Conservation (phyloP, 2,888 invertebrate species). For the Apantesis nais region DNA sequence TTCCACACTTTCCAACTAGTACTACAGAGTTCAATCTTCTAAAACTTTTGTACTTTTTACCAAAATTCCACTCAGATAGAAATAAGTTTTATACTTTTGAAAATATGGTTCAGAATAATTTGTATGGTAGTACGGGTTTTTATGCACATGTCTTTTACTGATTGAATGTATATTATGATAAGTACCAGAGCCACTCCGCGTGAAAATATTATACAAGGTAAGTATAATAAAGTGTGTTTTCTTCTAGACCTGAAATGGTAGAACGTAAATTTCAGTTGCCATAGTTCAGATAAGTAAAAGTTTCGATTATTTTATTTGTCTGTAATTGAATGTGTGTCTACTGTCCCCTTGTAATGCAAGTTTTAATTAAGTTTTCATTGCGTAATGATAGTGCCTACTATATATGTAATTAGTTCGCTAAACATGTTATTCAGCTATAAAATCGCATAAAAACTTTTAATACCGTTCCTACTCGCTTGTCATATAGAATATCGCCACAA, state of each 20-base stretch:
- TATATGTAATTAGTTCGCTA: constrained; percentile 11
- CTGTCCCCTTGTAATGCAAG: neutral
- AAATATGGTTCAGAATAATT: constrained; percentile 35
- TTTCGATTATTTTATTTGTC: neutral
- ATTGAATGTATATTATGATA: constrained; percentile 74
- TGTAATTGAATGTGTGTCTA: neutral
- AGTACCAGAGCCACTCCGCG: constrained; percentile 67
- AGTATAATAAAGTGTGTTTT: constrained; percentile 58
- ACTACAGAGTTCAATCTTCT: constrained; percentile 56
- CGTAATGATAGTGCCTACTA: neutral
- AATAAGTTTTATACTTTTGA: constrained; percentile 13
- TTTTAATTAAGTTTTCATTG: neutral
- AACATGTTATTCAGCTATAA: constrained; percentile 14
- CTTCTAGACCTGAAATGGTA: constrained; percentile 3
- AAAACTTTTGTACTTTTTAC: constrained; percentile 27
- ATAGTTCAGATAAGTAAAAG: neutral
- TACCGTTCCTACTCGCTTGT: constrained; percentile 62
- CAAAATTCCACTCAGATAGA: constrained; percentile 19
- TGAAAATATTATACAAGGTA: constrained; percentile 60
- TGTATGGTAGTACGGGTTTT: constrained; percentile 49
- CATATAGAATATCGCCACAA: constrained; percentile 71
- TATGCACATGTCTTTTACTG: constrained; percentile 73
- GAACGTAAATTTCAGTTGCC: neutral
- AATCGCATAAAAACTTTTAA: constrained; percentile 45
- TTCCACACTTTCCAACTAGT: constrained; percentile 47